Percentiles rank a stretch among this genome's conserved stretches.
Conservation (phyloP, 1,140 invertebrate genomes). For the Aphaenogaster rudis region DNA sequence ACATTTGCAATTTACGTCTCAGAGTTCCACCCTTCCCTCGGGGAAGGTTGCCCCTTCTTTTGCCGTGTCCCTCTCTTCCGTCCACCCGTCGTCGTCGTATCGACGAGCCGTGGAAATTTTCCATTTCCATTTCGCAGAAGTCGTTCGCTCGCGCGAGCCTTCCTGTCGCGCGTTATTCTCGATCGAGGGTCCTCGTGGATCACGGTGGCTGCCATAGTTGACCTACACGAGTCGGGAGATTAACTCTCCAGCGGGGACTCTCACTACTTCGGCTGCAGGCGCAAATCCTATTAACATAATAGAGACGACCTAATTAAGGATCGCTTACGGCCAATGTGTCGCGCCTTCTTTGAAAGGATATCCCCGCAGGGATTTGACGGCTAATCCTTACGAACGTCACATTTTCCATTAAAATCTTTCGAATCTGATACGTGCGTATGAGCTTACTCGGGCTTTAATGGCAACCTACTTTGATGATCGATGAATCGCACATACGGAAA, state of each 20-base stretch:
- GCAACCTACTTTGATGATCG: background rate
- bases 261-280: slow-evolving; percentile 19
- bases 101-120: slow-evolving; percentile 56
- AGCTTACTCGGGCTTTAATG: slow-evolving; percentile 33
- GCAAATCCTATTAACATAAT: slow-evolving; percentile 62
- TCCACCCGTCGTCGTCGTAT: slow-evolving; percentile 6
- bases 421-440: slow-evolving; percentile 2
- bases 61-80: background rate
- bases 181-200: slow-evolving; percentile 55
- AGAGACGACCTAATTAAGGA: slow-evolving; percentile 54
- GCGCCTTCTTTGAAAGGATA: slow-evolving; percentile 41
- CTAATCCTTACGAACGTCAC: slow-evolving; percentile 34
- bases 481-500: background rate
- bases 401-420: slow-evolving; percentile 50
- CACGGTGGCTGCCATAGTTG: slow-evolving; percentile 35
- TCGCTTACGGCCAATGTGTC: slow-evolving; percentile 50
- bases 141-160: slow-evolving; percentile 2
- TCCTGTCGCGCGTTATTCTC: slow-evolving; percentile 28
- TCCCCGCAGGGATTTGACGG: slow-evolving; percentile 20
- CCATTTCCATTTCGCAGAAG: slow-evolving; percentile 59
- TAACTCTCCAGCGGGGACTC: slow-evolving; percentile 22
- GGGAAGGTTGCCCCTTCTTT: slow-evolving; percentile 44
- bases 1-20: slow-evolving; percentile 83
- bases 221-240: slow-evolving; percentile 36
- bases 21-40: slow-evolving; percentile 71